Evolutionary conservation across 2,888 invertebrate genomes (phyloP).

Genomic region (Hypercompe scribonia): DNA sequence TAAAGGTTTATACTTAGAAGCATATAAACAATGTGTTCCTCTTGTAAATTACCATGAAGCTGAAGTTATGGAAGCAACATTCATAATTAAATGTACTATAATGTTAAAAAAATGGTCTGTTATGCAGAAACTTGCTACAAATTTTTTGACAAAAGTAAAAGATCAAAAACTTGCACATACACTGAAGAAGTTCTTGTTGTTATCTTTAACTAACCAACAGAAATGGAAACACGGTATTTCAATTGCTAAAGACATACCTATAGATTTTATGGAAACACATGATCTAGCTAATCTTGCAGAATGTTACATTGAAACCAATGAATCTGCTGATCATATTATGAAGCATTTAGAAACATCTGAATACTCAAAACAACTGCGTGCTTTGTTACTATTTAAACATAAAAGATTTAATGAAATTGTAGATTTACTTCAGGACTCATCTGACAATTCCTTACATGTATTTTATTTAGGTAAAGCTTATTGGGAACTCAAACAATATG

Average conservation of each 20-base stretch:
- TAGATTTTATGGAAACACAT: slow-evolving; percentile 55
- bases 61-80: slow-evolving; percentile 71
- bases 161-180: slow-evolving; percentile 59
- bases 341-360: slow-evolving; percentile 65
- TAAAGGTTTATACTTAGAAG: slow-evolving; percentile 83
- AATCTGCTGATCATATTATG: slow-evolving; percentile 64
- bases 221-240: slow-evolving; percentile 85
- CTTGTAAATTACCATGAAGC: slow-evolving; percentile 75
- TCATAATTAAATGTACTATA: slow-evolving; percentile 75
- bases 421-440: slow-evolving; percentile 76
- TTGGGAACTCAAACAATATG: slow-evolving; percentile 86
- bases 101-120: slow-evolving; percentile 78
- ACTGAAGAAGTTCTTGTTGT: slow-evolving; percentile 69
- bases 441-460: slow-evolving; percentile 83
- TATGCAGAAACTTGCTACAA: slow-evolving; percentile 74
- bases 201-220: slow-evolving; percentile 73
- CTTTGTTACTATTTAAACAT: slow-evolving; percentile 81
- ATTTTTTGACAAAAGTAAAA: slow-evolving; percentile 75
- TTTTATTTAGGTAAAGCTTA: slow-evolving; percentile 87
- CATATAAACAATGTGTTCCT: slow-evolving; percentile 82
- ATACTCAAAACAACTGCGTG: slow-evolving; percentile 76
- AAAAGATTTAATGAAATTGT: slow-evolving; percentile 85
- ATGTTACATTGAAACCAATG: slow-evolving; percentile 72
- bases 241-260: slow-evolving; percentile 66
- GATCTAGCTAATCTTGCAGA: slow-evolving; percentile 72